phyloP scores from a whole-genome alignment of 1,140 invertebrate genomes.

The Sesamia nonagrioides region DNA sequence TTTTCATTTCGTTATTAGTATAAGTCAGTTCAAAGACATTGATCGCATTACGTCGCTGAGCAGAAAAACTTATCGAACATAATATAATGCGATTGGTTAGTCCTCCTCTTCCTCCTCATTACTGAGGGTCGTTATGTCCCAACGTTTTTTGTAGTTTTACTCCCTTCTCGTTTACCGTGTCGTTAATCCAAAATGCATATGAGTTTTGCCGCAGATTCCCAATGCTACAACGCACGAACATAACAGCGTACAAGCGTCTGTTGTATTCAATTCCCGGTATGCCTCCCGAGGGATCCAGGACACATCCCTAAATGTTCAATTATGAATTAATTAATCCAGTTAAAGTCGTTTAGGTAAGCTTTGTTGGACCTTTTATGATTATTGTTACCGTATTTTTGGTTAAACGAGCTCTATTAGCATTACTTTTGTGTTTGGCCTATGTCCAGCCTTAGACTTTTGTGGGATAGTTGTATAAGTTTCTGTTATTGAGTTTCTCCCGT shows the following conservation, averaged over 20 bases:
- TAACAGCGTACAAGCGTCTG: background rate
- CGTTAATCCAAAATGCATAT: no score
- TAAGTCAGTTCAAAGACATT: no score
- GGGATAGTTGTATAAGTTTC: background rate
- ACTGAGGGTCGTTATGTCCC: no score
- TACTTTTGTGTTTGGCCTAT: background rate
- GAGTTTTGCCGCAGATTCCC: background rate
- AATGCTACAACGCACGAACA: background rate
- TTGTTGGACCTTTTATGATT: background rate
- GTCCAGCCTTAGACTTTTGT: background rate
- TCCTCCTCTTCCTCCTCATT: no score
- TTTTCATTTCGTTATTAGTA: no score
- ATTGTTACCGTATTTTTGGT: slow-evolving; percentile 21
- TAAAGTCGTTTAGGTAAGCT: slow-evolving; percentile 17
- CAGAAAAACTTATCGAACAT: no score
- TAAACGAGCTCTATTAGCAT: background rate
- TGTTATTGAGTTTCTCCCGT: background rate
- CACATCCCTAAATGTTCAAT: slow-evolving; percentile 31
- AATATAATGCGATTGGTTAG: no score
- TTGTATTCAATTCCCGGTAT: slow-evolving; percentile 28
- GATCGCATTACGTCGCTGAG: no score
- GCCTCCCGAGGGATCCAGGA: background rate
- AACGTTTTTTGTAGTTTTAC: no score
- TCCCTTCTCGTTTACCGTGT: no score
- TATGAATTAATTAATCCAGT: slow-evolving; percentile 29